Conservation (phyloP, 2,797 vertebrate genomes). For the Enteromius fasciolatus region DNA sequence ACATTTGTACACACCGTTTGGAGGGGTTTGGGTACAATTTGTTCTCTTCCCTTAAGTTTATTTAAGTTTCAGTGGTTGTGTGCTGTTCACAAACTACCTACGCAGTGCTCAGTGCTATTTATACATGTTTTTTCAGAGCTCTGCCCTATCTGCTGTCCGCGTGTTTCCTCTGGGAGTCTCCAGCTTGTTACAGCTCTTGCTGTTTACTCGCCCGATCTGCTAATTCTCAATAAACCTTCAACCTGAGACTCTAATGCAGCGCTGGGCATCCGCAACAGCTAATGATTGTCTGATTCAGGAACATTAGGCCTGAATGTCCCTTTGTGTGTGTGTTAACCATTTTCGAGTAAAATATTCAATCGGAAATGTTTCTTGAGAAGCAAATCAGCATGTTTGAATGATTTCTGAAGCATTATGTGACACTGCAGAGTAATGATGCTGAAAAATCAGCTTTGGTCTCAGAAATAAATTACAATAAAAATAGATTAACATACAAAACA, state of each 20-base stretch:
- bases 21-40: background rate
- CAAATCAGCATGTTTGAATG: background rate
- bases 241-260: slow-evolving; percentile 58
- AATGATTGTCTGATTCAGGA: slow-evolving; percentile 49
- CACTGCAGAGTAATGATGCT: background rate
- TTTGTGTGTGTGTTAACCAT: background rate
- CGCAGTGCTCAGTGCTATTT: slow-evolving; percentile 42
- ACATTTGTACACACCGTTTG: slow-evolving; percentile 33
- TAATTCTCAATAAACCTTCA: slow-evolving; percentile 49
- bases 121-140: slow-evolving; percentile 22
- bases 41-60: slow-evolving; percentile 26
- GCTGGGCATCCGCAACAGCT: slow-evolving; percentile 43
- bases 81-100: slow-evolving; percentile 23
- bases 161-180: slow-evolving; percentile 48
- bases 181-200: slow-evolving; percentile 54
- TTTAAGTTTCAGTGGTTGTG: slow-evolving; percentile 31
- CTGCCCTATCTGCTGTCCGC: slow-evolving; percentile 44
- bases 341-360: background rate
- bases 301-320: background rate
- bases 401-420: background rate
- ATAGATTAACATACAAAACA: background rate
- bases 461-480: background rate
- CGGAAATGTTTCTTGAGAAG: background rate
- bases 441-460: background rate
- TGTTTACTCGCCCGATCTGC: slow-evolving; percentile 50